Conservation (phyloP, 2,797 vertebrate species). For the Eptatretus atami region DNA sequence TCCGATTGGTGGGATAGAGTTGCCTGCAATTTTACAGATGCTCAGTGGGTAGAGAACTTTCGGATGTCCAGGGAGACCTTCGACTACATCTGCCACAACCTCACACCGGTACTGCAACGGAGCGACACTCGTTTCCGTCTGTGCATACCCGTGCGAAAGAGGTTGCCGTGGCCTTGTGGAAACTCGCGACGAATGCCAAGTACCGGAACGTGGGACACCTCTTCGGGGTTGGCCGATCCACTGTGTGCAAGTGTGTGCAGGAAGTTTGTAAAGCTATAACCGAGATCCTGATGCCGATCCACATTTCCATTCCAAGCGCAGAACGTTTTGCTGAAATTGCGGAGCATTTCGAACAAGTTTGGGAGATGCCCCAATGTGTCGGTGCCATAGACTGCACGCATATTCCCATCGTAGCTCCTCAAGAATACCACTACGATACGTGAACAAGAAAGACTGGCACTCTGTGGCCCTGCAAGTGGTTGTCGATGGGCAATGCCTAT, state of each 20-base stretch:
- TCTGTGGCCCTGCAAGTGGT: background rate
- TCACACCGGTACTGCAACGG: conserved; percentile 14
- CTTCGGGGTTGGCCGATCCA: background rate
- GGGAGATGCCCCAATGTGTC: background rate
- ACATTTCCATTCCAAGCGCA: background rate
- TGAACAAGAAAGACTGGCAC: conserved; percentile 1
- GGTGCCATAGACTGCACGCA: conserved; percentile 1
- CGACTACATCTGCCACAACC: conserved; percentile 16
- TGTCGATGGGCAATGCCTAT: background rate
- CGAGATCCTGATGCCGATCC: conserved; percentile 4
- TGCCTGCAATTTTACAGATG: conserved; percentile 17
- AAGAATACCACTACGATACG: background rate
- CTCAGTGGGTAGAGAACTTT: conserved; percentile 23
- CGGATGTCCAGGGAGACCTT: conserved; percentile 21
- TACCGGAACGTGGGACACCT: background rate
- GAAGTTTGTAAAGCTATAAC: background rate
- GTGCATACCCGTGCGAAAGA: conserved; percentile 16
- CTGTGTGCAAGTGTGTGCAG: background rate
- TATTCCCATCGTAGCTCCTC: background rate
- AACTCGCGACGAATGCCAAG: conserved; percentile 9
- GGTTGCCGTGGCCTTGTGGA: conserved; percentile 20
- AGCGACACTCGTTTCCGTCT: conserved; percentile 13
- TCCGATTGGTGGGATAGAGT: conserved; percentile 19
- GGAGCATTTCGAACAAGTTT: background rate
- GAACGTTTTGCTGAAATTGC: background rate